Evolutionary conservation across 2,797 vertebrate genomes (phyloP), one percentile per base, ranked within the genome.

Genomic region (Tangara arthus): DNA sequence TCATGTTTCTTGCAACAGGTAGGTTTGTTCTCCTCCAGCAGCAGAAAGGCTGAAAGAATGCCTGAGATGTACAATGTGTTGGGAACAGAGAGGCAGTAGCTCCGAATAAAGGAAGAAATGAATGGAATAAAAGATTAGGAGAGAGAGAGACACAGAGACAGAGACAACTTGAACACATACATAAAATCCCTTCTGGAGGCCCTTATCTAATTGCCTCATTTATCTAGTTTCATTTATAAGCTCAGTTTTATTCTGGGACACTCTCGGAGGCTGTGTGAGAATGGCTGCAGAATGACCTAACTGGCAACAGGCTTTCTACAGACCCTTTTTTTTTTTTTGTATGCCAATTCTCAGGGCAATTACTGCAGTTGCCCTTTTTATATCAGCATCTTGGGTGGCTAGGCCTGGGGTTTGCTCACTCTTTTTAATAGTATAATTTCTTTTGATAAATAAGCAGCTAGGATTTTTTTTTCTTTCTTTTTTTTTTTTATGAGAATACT

Each of bases 171-270:
- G 89, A 93, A 83, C 94, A 84, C 91, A 96, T 86, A 85, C 76
- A 95, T 91, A 92, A 95, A 96, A 94, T 89, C 72, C 89, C 73
- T 95, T 94, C 79, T 96, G 90, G 93, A 93, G 90, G 89, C 81
- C 94, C 85, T 96, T 96, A 96, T 96, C 85, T 93, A 91, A 91
- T 95, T 96, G 93, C 94, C 90, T 92, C 93, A 94, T 93, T 94
- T 89, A 95, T 95, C 95, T 94, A 90, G 92, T 94, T 96, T 95
- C 94, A 97, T 95, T 96, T 96, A 96, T 93, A 96, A 93, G 93
- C 95, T 96, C 94, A 91, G 82, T 96, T 97, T 97, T 96, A 96
- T 97, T 94, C 94, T 93, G 89, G 87, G 95, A 92, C 87, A 63
- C 82, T 96, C 87, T 91, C 0, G 20, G 95, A 88, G 93, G 91